phyloP scores from a whole-genome alignment of 2,113 vertebrate genomes.

The Rutilus rutilus region DNA sequence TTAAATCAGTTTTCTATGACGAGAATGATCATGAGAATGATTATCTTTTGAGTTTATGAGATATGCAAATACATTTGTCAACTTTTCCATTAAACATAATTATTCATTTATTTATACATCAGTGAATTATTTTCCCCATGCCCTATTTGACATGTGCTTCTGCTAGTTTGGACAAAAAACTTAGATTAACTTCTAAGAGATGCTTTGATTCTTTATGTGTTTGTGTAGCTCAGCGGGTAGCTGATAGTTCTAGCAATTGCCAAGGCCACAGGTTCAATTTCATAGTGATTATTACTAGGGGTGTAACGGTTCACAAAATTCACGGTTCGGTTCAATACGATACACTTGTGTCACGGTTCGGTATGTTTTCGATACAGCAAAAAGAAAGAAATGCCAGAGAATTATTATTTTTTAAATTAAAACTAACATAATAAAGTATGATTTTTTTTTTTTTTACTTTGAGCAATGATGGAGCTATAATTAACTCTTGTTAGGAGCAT shows the following conservation, averaged over 20 bases:
- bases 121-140: not conserved
- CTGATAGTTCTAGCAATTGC: not conserved
- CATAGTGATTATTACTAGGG: not conserved
- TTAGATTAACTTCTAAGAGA: not conserved
- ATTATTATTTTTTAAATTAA: too few relatives aligned
- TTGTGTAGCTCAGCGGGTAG: not conserved
- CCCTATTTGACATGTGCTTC: not conserved
- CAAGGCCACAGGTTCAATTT: constrained; percentile 9
- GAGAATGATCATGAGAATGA: not conserved
- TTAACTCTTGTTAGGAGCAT: too few relatives aligned
- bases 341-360: too few relatives aligned
- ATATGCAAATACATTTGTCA: not conserved
- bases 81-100: not conserved
- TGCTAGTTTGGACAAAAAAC: not conserved
- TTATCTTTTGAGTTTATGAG: not conserved
- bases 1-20: not conserved
- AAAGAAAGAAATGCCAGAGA: too few relatives aligned
- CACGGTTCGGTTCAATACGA: too few relatives aligned
- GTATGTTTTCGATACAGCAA: too few relatives aligned
- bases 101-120: not conserved
- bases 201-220: not conserved
- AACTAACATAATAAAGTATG: too few relatives aligned
- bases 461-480: too few relatives aligned
- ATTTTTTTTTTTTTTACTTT: too few relatives aligned
- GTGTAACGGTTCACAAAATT: too few relatives aligned